A percentile compares a stretch with the other conserved stretches of the same genome.
Conservation (phyloP, 2,113 vertebrate genomes). For the Carassius gibelio region DNA sequence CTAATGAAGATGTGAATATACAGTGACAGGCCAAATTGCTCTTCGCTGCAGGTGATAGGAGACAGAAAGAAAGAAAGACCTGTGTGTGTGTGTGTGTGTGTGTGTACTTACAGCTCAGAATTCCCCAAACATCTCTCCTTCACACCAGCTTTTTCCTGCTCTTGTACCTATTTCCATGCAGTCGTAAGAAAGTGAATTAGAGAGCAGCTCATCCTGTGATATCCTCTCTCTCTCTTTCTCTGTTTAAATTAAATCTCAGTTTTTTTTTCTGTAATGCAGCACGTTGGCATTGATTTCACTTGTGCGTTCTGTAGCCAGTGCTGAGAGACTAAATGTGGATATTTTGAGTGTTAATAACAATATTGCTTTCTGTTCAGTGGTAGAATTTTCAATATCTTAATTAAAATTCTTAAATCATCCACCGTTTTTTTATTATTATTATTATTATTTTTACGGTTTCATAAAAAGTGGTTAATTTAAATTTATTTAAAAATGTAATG, state of each 20-base stretch:
- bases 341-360: too few relatives aligned
- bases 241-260: not conserved
- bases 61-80: not conserved
- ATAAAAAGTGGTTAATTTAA: too few relatives aligned
- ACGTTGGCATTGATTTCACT: not conserved
- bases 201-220: not conserved
- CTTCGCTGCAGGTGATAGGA: not conserved
- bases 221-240: not conserved
- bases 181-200: not conserved
- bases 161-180: not conserved
- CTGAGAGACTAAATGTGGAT: not conserved
- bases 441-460: too few relatives aligned
- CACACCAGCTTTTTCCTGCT: not conserved
- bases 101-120: not conserved
- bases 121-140: not conserved
- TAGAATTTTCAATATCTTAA: not conserved
- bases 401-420: not conserved
- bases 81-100: not conserved
- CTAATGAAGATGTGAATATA: constrained; percentile 13
- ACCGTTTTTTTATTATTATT: too few relatives aligned
- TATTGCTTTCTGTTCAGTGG: not conserved
- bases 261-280: not conserved
- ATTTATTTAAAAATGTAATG: too few relatives aligned
- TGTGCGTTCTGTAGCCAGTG: not conserved
- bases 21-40: not conserved